These are phyloP conservation scores for Pelmatolapia mariae DNA, from an alignment of 2,113 vertebrate species.

Conservation along the genomic window DNA sequence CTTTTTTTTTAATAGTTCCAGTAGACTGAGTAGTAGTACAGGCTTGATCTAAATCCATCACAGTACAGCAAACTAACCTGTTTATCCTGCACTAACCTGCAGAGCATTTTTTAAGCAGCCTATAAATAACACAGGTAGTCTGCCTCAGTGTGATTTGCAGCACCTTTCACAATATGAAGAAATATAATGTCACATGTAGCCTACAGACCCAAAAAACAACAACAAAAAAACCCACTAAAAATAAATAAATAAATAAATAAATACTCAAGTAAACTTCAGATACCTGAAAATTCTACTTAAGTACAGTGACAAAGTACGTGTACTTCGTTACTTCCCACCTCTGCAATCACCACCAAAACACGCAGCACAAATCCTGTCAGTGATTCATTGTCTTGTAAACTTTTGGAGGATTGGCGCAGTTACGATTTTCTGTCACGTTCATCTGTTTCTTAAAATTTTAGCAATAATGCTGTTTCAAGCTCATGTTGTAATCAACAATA, in stretches of 20 bases:
- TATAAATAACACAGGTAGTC: neutral
- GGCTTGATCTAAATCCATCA: neutral
- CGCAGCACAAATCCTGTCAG: neutral
- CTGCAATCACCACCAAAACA: neutral
- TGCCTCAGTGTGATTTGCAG: neutral
- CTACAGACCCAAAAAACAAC: neutral
- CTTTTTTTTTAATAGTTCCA: neutral
- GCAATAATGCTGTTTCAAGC: neutral
- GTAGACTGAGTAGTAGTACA: neutral
- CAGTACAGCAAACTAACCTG: neutral
- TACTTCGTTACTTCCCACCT: neutral
- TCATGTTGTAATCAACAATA: neutral
- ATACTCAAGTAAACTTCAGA: neutral
- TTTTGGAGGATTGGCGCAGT: fast-evolving
- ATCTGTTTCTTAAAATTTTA: neutral
- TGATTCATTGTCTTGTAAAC: neutral
- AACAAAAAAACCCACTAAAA: neutral
- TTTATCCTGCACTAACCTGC: neutral
- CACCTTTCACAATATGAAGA: neutral
- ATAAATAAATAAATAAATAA: fast-evolving
- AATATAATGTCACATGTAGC: neutral
- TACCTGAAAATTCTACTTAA: neutral
- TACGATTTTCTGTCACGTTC: neutral
- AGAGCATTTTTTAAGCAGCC: neutral
- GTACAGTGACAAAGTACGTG: neutral